Evolutionary conservation across 2,888 invertebrate species (phyloP), one percentile per base, ranked within the genome.

Genomic region (Calephelis perditalis): DNA sequence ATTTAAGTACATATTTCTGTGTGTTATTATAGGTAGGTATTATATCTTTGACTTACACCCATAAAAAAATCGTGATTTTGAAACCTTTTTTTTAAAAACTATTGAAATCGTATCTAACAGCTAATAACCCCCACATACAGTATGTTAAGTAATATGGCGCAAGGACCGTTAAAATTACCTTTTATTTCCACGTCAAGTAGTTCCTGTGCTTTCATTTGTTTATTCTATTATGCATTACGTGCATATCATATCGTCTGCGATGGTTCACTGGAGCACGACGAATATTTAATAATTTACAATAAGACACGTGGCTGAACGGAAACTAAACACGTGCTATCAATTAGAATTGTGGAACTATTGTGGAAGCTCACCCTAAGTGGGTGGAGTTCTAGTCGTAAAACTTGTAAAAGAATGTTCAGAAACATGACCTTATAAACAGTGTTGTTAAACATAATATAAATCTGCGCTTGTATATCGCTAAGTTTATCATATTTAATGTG

Each of bases 311-410:
- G 77, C 89, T 71, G 67, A 77, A 66, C 84, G 88, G 88, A 89
- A 82, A 77, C 76, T 63, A 71, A 80, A 78, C 89, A 89, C 89
- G 89, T 90, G 89, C 79, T 85, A 78, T 79, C 88, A 88, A 90
- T 90, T 90, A 89, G 77, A 84, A 74, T 72, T 74, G n/a, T n/a
- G 77, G 73, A 79, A 77, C 77, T 73, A 74, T 77, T 76, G 73
- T 72, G 69, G 70, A 73, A 71, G 71, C 68, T 71, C 67, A 71
- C 74, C 78, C 77, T 69, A 73, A 72, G 74, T 76, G 71, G 82
- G 81, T 67, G 83, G 79, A 77, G 78, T 52, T 52, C 15, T 52
- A 11, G 52, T 52, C 10, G 49, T 49, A 49, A 49, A 49, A 49
- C 35, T 15, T 35, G 52, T 36, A 35, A 11, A 52, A 11, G 11